A percentile compares a stretch with the other conserved stretches of the same genome.
Conservation (phyloP, 2,888 invertebrate species). For the Thera britannica region DNA sequence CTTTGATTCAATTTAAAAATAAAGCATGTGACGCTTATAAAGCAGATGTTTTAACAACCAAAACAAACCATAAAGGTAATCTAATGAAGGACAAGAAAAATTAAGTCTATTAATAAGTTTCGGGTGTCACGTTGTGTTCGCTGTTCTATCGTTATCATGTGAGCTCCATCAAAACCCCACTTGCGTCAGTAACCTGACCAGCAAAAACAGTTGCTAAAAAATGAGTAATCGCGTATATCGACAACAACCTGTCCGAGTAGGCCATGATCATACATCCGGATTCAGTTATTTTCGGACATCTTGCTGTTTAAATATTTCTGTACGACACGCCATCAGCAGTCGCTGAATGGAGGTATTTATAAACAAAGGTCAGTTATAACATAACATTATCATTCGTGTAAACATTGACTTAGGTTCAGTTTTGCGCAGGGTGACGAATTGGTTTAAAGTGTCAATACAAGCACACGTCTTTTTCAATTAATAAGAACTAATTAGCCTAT, state of each 20-base stretch:
- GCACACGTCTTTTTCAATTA: too few species aligned
- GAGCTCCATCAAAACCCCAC: slow-evolving; percentile 15
- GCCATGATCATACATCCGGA: slow-evolving; percentile 16
- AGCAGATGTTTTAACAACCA: not conserved
- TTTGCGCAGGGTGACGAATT: slow-evolving; percentile 1
- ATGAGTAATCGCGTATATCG: slow-evolving; percentile 20
- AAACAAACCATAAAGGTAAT: not conserved
- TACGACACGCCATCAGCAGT: slow-evolving; percentile 17
- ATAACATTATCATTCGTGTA: slow-evolving; percentile 20
- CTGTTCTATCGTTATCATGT: slow-evolving; percentile 9
- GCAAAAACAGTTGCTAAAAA: slow-evolving; percentile 29
- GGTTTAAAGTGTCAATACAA: not conserved
- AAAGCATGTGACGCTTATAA: too few species aligned
- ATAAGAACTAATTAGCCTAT: too few species aligned
- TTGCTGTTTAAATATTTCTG: slow-evolving; percentile 25
- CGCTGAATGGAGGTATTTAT: slow-evolving; percentile 30
- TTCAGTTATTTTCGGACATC: slow-evolving; percentile 27
- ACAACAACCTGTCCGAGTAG: slow-evolving; percentile 14
- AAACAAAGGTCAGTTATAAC: slow-evolving; percentile 31
- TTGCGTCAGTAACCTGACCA: slow-evolving; percentile 26
- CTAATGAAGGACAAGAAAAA: slow-evolving; percentile 2
- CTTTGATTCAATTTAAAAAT: too few species aligned
- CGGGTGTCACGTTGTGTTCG: slow-evolving; percentile 5
- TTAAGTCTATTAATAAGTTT: slow-evolving; percentile 5
- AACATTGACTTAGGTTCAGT: slow-evolving; percentile 21